Base-by-base conservation (phyloP, 2,113 vertebrate genomes). In the Indri indri region DNA sequence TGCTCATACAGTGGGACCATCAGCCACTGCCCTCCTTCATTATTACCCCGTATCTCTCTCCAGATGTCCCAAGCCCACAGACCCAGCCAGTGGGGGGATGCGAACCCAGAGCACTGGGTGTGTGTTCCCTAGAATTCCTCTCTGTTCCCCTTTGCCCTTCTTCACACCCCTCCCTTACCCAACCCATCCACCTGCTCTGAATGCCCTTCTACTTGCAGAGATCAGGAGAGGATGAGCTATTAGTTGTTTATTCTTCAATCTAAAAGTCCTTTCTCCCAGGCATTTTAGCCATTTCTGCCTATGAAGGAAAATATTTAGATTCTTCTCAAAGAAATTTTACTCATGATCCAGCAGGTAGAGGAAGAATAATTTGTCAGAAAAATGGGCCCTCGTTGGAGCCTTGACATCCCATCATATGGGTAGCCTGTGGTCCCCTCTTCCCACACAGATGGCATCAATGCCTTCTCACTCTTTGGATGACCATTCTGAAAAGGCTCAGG, bases 81-180 rank as follows among this genome's bases (percentile, higher is more conserved):
- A 59, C 70, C 22, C 59, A 32, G 32, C 23, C 70, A 27, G 11
- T 8, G 37, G 42, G 45, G 16, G 7, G 16, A 32, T 5, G 17
- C 1, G 5, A 34, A 8, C 40, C 63, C 23, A 68, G 20, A 80
- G 42, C 0, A 2, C 4, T 1, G 1, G 18, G 27, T 18, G 9
- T 27, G 22, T 52, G 74, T 40, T 20, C 12, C 8, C 40, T 2
- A 8, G 1, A 1, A 22, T 61, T 50, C 18, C 65, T 34, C 12
- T 76, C 47, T 16, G 32, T 14, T n/a, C 16, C 6, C 14, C 8
- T 42, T 68, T 25, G 9, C 34, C 34, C 14, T 12, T 74, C 32
- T 23, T 8, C 25, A 54, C 2, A 14, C 2, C 17, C 59, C 54
- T 71, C 40, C 34, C 40, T 42, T 40, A 57, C 10, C 8, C 65